Base-by-base conservation (phyloP, 2,113 vertebrate genomes). In the Chaenocephalus aceratus region DNA sequence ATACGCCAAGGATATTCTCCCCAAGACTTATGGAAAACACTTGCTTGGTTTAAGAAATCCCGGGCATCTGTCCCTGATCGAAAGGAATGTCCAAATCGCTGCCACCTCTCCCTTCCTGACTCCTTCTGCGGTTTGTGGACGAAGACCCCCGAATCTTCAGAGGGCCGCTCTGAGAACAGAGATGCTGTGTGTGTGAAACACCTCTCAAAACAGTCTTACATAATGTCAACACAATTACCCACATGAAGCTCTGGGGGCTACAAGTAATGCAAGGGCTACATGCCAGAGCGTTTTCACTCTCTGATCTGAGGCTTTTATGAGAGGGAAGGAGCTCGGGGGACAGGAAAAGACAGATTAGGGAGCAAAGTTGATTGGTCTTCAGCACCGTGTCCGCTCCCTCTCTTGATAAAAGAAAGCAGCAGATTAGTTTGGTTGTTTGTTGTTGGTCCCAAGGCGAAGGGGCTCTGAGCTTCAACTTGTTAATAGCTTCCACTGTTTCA, bases 201-300 rank as follows among this genome's bases (percentile, higher is more conserved):
- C 82, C 65, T 88, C 82, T 87, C 62, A 72, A 85, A 91, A 82
- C 71, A 78, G 48, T 16, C 67, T 91, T 91, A 90, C 61, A 75
- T 90, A 91, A 92, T 71, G 58, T 89, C 85, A 90, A 91, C 86
- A 86, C 74, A 91, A 88, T 91, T 91, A 93, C 81, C 26, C 41
- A 82, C 82, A 90, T 85, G 89, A 89, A 86, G 76, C 82, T 89
- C 72, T 56, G 49, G 83, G 81, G 84, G 83, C 78, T 86, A 51
- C 71, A 72, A 82, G 80, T 69, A 82, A 79, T 83, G 77, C 79
- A 88, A 92, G 64, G 85, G 85, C 77, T 89, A 79, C 87, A 82
- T 54, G 67, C 84, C 89, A 80, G 78, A 78, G 80, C 61, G 16
- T 71, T 86, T 85, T 76, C 57, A 44, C 56, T 79, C 56, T 52